phyloP scores from a whole-genome alignment of 2,113 vertebrate species.

The Propithecus coquereli region DNA sequence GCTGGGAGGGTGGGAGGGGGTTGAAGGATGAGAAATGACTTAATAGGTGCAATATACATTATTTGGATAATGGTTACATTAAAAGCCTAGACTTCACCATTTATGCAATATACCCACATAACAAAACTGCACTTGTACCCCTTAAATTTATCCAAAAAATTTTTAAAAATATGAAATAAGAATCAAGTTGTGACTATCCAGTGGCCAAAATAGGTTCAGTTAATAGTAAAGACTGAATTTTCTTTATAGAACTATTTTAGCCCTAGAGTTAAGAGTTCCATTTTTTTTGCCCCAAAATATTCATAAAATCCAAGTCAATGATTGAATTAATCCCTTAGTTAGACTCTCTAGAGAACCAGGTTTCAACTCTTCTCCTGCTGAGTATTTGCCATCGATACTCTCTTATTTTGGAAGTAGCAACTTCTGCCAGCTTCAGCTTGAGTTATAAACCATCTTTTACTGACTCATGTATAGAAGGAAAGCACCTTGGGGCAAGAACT shows the following conservation, averaged over 20 bases:
- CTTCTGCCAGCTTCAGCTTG: neutral
- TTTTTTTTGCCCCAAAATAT: slow-evolving; percentile 11
- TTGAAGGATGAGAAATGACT: no score
- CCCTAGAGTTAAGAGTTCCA: neutral
- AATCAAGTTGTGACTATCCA: neutral
- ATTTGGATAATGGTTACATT: no score
- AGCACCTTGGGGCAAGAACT: slow-evolving; percentile 50
- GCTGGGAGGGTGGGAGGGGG: no score
- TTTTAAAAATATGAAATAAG: neutral
- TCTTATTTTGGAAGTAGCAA: slow-evolving; percentile 29
- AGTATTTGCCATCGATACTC: neutral
- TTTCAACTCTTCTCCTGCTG: slow-evolving; percentile 2
- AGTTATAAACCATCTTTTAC: slow-evolving; percentile 52
- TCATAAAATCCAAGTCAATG: slow-evolving; percentile 6
- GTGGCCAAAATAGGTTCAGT: neutral
- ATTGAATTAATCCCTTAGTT: slow-evolving; percentile 11
- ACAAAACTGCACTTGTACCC: no score
- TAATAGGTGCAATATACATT: no score
- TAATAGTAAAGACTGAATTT: neutral
- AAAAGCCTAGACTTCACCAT: no score
- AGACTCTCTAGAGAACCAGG: neutral
- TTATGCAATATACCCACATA: no score
- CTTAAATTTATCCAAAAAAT: no score
- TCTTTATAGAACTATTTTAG: neutral
- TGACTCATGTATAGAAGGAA: slow-evolving; percentile 46